Percentiles rank a stretch among this genome's conserved stretches.
These are phyloP conservation scores for Dicaeum eximium DNA, from an alignment of 2,113 vertebrate genomes.

Conservation along the genomic window DNA sequence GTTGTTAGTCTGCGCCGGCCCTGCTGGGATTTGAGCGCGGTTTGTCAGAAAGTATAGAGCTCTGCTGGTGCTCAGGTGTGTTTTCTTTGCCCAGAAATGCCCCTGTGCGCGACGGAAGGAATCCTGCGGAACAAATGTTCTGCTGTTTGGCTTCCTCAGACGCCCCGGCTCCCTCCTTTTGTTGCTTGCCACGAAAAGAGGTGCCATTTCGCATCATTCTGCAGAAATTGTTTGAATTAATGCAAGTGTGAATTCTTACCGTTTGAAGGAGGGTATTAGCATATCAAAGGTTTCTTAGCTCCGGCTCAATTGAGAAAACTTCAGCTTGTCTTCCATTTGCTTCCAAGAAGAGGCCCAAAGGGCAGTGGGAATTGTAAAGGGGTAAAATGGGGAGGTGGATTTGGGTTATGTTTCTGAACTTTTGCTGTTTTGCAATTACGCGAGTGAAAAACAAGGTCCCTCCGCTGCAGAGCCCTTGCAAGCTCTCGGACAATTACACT, in stretches of 20 bases:
- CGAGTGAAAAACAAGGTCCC: conserved; percentile 71
- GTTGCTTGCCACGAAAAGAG: conserved; percentile 73
- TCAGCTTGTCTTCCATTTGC: conserved; percentile 83
- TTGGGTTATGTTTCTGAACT: conserved; percentile 78
- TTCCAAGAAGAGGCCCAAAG: conserved; percentile 84
- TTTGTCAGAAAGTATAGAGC: conserved; percentile 20
- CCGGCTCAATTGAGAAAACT: conserved; percentile 85
- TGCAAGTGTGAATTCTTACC: conserved; percentile 88
- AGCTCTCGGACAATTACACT: conserved; percentile 69
- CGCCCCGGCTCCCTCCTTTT: conserved; percentile 73
- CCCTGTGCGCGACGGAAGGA: conserved; percentile 51
- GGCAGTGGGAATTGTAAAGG: conserved; percentile 78
- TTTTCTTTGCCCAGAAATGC: conserved; percentile 28
- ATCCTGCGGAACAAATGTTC: conserved; percentile 71
- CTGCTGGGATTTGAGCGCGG: conserved; percentile 22
- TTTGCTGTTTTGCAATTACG: conserved; percentile 76
- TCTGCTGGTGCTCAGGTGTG: conserved; percentile 67
- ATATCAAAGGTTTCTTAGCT: conserved; percentile 92
- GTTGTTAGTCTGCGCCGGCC: conserved; percentile 19
- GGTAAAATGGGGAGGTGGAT: conserved; percentile 77
- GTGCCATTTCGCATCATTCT: conserved; percentile 85
- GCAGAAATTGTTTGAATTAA: conserved; percentile 88
- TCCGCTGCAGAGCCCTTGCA: conserved; percentile 63
- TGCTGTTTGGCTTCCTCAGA: conserved; percentile 71
- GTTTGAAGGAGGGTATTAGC: conserved; percentile 89